Evolutionary conservation across 37 sponge, comb jelly and placozoan species (phyloP).

Genomic region (Ianthella basta): DNA sequence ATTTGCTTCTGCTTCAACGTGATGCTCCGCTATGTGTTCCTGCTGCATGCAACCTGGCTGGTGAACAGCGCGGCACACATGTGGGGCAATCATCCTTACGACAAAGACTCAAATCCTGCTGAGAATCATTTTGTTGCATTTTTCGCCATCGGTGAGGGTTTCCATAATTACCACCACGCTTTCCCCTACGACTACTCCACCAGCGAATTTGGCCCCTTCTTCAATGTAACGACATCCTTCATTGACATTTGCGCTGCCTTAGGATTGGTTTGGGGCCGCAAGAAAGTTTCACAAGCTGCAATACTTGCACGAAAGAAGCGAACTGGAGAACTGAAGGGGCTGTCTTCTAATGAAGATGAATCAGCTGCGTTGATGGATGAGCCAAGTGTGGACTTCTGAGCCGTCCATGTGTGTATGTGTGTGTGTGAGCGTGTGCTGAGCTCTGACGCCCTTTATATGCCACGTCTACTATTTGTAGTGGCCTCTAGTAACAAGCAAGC

Average conservation of each 20-base stretch:
- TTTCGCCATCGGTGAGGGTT: constrained; percentile 94
- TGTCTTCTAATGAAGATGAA: neutral
- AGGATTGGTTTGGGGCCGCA: constrained; percentile 83
- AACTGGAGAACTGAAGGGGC: constrained; percentile 47
- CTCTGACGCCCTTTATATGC: too few species aligned
- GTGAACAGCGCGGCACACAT: constrained; percentile 98
- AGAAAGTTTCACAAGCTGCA: constrained; percentile 66
- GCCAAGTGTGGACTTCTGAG: neutral
- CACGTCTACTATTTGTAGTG: too few species aligned
- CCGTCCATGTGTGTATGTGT: too few species aligned
- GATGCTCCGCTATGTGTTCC: constrained; percentile 77
- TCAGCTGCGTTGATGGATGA: neutral
- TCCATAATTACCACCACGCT: constrained; percentile 98
- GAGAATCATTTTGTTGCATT: constrained; percentile 87
- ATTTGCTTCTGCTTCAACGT: constrained; percentile 54
- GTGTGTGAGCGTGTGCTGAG: too few species aligned
- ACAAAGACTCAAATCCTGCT: constrained; percentile 79
- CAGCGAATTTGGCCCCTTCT: constrained; percentile 82
- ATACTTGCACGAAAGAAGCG: constrained; percentile 43
- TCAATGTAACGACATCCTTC: constrained; percentile 92
- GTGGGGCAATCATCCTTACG: constrained; percentile 89
- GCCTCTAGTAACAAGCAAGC: too few species aligned
- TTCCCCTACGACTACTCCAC: constrained; percentile 98
- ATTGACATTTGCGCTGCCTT: constrained; percentile 81
- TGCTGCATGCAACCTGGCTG: constrained; percentile 93